Percentiles rank a stretch among this genome's conserved stretches.
phyloP scores from a whole-genome alignment of 2,113 vertebrate species.

The Gnathonemus echidnorhynchus region DNA sequence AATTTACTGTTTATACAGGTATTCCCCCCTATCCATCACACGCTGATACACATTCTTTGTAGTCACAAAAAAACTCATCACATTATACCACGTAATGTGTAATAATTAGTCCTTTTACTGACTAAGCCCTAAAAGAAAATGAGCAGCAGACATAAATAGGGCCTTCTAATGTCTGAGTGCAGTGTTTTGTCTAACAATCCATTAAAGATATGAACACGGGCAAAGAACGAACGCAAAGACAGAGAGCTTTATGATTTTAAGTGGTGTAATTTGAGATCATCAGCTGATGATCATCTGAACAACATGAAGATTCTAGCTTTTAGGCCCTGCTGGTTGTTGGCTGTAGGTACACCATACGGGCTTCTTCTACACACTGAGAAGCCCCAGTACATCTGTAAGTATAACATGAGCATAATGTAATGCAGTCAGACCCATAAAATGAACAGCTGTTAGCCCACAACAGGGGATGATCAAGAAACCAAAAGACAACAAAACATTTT shows the following conservation, averaged over 20 bases:
- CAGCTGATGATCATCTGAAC: background rate
- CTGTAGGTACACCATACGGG: background rate
- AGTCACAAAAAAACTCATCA: background rate
- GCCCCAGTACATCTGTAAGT: background rate
- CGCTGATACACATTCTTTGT: background rate
- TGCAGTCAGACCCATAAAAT: background rate
- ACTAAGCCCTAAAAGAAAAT: constrained; percentile 2
- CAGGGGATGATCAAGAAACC: background rate
- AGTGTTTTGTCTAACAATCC: constrained; percentile 8
- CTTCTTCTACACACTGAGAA: background rate
- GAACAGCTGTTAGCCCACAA: background rate
- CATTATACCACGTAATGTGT: background rate
- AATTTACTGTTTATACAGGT: background rate
- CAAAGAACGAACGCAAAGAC: background rate
- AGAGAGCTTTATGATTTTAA: background rate
- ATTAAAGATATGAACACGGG: background rate
- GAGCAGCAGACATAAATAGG: background rate
- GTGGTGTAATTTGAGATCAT: constrained; percentile 17
- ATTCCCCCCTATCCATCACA: background rate
- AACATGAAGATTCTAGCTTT: background rate
- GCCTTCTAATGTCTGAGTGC: background rate
- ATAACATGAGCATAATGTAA: background rate
- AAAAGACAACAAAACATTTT: background rate
- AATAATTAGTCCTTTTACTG: constrained; percentile 5
- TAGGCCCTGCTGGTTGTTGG: background rate